Conservation (phyloP, 2,797 vertebrate species). For the Cygnus olor region DNA sequence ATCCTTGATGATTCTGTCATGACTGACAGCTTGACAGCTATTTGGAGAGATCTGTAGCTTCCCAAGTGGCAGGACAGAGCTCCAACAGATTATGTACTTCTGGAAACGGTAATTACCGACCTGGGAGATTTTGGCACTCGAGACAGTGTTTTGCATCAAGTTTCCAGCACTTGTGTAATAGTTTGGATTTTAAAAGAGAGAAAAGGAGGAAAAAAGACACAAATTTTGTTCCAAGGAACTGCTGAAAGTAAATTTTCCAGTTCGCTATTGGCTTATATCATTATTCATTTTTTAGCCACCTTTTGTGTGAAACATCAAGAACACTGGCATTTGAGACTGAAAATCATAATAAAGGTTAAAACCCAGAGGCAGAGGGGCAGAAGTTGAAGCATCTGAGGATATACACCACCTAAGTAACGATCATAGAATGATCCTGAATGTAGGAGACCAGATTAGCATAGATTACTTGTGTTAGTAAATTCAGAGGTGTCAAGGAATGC, state of each 20-base stretch:
- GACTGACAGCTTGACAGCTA: neutral
- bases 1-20: neutral
- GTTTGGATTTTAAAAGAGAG: neutral
- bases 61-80: neutral
- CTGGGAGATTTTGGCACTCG: neutral
- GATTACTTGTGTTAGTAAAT: neutral
- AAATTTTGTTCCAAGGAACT: neutral
- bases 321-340: neutral
- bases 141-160: neutral
- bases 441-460: neutral
- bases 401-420: neutral
- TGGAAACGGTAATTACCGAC: neutral
- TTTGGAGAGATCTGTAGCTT: neutral
- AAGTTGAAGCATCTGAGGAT: neutral
- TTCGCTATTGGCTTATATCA: neutral
- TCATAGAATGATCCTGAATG: neutral
- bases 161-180: neutral
- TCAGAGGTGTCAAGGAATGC: neutral
- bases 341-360: neutral
- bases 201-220: neutral
- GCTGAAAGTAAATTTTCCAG: neutral
- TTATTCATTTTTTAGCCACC: neutral
- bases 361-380: rapidly evolving
- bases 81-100: neutral
- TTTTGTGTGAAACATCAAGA: neutral